Base-by-base conservation (phyloP, 2,888 invertebrate species). In the Drosophila kokeensis region DNA sequence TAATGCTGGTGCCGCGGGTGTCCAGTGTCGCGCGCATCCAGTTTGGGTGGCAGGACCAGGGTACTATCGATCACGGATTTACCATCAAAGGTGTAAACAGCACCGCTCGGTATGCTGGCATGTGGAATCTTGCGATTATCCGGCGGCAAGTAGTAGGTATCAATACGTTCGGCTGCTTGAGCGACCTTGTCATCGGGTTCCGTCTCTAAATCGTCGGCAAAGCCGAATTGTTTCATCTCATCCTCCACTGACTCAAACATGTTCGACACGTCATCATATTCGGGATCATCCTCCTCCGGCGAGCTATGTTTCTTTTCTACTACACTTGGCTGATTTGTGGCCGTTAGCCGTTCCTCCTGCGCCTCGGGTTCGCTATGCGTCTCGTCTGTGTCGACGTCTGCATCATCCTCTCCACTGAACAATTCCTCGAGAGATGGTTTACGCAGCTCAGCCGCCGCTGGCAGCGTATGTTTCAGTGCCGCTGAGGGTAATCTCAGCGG, bases 101-200 rank as follows among this genome's bases (percentile, higher is more conserved):
- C 95, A 29, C 95, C 94, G n/a, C 93, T 93, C 1, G 94, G 93
- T n/a, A 93, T 76, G 53, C 81, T 84, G 29, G 90, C 77, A 38
- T 91, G 82, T 15, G 89, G 83, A 38, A 88, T 80, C 69, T 91
- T 92, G 81, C 95, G 94, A 68, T 94, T 94, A 62, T 94, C 94
- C 0, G 97, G 96, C 0, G 97, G 96, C 60, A 97, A 93, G 87
- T 97, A 97, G 79, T 95, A 96, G 0, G 96, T 94, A 80, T 96
- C 96, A 6, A 96, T 93, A 81, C 95, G 94, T 91, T 96, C 96
- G 1, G 96, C 96, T 94, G 96, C 95, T 10, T 76, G 60, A 0
- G 95, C 94, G 67, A 68, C 73, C 63, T 80, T 85, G 32, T 83
- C 90, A 60, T 91, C 94, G 29, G 67, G 49, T 90, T 84, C 94